phyloP scores from a whole-genome alignment of 2,113 vertebrate genomes.

The Myiopsitta monachus region DNA sequence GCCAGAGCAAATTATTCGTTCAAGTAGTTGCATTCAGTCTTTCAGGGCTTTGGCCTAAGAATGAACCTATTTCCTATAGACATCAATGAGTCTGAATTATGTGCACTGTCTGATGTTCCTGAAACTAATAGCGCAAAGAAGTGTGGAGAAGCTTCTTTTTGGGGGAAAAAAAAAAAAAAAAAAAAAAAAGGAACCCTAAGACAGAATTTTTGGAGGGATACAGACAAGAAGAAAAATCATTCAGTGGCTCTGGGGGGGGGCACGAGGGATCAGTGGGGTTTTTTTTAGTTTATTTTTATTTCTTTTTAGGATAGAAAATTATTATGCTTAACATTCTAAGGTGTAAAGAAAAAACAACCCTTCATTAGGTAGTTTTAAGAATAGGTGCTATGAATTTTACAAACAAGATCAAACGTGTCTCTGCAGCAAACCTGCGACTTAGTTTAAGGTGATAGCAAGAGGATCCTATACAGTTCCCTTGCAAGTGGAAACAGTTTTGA shows the following conservation, averaged over 20 bases:
- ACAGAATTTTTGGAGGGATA: background rate
- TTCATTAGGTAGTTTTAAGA: background rate
- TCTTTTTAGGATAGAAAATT: background rate
- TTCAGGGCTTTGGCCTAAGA: background rate
- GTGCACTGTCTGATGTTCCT: background rate
- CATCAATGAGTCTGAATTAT: background rate
- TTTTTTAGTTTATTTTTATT: background rate
- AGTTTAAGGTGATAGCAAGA: background rate
- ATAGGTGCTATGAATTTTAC: background rate
- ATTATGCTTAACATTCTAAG: accelerated
- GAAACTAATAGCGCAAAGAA: background rate
- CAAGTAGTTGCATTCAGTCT: background rate
- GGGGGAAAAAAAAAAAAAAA: background rate
- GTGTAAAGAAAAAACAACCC: background rate
- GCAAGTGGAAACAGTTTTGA: background rate
- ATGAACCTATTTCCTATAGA: background rate
- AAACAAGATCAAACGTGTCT: background rate
- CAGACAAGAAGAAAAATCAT: background rate
- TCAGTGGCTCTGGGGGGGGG: background rate
- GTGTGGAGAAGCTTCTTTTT: background rate
- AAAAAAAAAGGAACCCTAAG: background rate
- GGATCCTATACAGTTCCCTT: background rate
- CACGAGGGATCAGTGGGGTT: accelerated
- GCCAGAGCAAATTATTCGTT: background rate
- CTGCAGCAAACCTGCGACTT: background rate